phyloP scores from a whole-genome alignment of 1,140 invertebrate genomes.

The Brachionus manjavacas region DNA sequence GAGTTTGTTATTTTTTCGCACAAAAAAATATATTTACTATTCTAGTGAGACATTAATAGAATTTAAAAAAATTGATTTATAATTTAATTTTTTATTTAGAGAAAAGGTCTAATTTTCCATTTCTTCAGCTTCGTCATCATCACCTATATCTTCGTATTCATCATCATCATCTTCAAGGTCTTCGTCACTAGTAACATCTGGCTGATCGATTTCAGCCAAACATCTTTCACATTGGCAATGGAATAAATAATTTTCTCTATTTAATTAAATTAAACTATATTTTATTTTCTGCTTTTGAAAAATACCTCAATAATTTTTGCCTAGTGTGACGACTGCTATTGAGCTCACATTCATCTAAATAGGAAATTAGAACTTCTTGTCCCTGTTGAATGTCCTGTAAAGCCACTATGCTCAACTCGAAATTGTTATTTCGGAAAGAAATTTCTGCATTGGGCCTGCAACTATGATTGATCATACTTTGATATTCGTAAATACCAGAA shows the following conservation, averaged over 20 bases:
- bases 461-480: slow-evolving; percentile 84
- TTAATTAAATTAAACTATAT: not conserved
- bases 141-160: slow-evolving; percentile 42
- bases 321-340: slow-evolving; percentile 75
- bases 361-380: slow-evolving; percentile 79
- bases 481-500: slow-evolving; percentile 75
- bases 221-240: slow-evolving; percentile 76
- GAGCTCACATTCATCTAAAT: slow-evolving; percentile 77
- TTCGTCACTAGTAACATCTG: slow-evolving; percentile 74
- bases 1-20: not conserved
- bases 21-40: not conserved
- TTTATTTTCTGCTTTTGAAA: not conserved
- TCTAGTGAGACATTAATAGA: not conserved
- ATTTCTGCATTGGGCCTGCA: slow-evolving; percentile 80
- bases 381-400: slow-evolving; percentile 63
- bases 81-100: not conserved
- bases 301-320: slow-evolving; percentile 62
- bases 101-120: slow-evolving; percentile 25
- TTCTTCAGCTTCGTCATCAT: slow-evolving; percentile 2
- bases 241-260: slow-evolving; percentile 81
- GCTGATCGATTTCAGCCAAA: slow-evolving; percentile 66
- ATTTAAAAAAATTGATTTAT: not conserved
- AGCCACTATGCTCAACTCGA: slow-evolving; percentile 71
- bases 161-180: slow-evolving; percentile 56
- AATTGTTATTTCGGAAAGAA: slow-evolving; percentile 77